Evolutionary conservation across 2,888 invertebrate genomes (phyloP).

Genomic region (Brachyopa scutellaris): DNA sequence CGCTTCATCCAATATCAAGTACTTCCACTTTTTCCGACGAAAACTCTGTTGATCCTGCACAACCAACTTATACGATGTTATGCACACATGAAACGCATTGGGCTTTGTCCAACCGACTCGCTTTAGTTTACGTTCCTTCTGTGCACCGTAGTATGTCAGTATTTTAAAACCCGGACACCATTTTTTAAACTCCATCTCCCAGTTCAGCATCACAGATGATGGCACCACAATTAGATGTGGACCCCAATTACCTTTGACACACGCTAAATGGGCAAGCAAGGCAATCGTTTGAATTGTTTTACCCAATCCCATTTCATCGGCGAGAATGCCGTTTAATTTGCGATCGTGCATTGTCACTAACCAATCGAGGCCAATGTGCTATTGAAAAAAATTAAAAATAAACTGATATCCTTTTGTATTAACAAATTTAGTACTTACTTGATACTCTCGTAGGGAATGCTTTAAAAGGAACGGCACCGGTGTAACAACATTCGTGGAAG

Average conservation of each 20-base stretch:
- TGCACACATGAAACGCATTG: conserved; percentile 99
- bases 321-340: conserved; percentile 96
- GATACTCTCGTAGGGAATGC: conserved; percentile 95
- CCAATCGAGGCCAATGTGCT: conserved; percentile 99
- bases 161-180: conserved; percentile 99
- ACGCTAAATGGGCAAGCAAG: conserved; percentile 95
- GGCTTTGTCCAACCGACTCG: conserved; percentile 98
- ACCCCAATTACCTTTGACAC: conserved; percentile 95
- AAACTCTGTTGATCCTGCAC: conserved; percentile 99
- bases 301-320: conserved; percentile 98
- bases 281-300: conserved; percentile 99
- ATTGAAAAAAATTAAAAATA: not conserved
- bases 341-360: conserved; percentile 97
- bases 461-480: conserved; percentile 96
- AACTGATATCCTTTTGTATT: not conserved
- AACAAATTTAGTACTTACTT: conserved; percentile 69
- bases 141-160: conserved; percentile 97
- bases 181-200: conserved; percentile 99
- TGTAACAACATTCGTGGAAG: conserved; percentile 96
- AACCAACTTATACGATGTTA: conserved; percentile 98
- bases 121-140: conserved; percentile 96
- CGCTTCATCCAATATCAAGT: conserved; percentile 98
- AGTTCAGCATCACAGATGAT: conserved; percentile 99
- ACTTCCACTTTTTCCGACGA: conserved; percentile 98
- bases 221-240: conserved; percentile 99